Evolutionary conservation across 2,888 invertebrate genomes (phyloP), one percentile per base, ranked within the genome.

Genomic region (Aphodius sticticus): DNA sequence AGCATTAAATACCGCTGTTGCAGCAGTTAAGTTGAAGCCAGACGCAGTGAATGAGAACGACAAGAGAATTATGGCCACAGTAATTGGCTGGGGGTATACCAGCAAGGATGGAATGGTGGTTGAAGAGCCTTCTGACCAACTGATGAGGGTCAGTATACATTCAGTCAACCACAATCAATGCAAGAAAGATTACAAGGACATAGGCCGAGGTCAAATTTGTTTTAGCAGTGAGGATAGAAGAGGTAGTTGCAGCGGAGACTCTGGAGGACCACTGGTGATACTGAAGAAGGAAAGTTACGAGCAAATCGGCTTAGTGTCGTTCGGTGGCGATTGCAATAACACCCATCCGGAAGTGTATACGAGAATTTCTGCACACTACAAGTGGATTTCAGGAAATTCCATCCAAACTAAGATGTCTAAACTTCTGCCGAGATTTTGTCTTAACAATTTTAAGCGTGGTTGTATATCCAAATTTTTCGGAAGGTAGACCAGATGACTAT

Each of bases 301-400:
- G 71, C 71, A 80, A 35, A 72, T 76, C 70, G 84, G 85, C 69
- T 82, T 85, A 26, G 85, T 85, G 16, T 85, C 85, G 14, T 85
- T 82, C 82, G 85, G 85, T 16, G 80, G 81, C 69, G 85, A 83
- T 9, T 85, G 85, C 15, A 83, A 82, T 1, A 79, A 78, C 53
- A 70, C 79, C 14, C 81, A 82, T 77, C 84, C 85, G 9, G 85
- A 84, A 14, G 85, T 85, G 9, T 85, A 85, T 79, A 84, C 85
- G 69, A 81, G 84, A 69, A 84, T 84, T 7, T 38, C 82, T 2
- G 53, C 77, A 35, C 81, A 83, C 75, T 37, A 38, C n/a, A 35
- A 72, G 12, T 83, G 83, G 83, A 82, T 82, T 9, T 1, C 26
- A 3, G 26, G 2, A 26, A 26, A 26, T 26, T 26, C 26, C 3